phyloP scores from a whole-genome alignment of 1,140 invertebrate species.

The Samia ricini region DNA sequence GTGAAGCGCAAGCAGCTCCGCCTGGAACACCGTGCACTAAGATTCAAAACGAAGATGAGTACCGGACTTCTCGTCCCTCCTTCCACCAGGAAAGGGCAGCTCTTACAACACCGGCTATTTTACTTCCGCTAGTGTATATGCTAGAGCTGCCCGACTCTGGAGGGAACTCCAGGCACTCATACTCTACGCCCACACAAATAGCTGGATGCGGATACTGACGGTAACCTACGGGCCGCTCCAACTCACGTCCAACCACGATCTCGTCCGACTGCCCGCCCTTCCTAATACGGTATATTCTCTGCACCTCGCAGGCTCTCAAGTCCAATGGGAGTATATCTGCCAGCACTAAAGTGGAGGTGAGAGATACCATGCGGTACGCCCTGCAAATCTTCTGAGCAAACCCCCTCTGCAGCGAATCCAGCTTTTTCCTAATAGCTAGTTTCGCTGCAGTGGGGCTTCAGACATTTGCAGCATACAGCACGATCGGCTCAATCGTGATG shows the following conservation, averaged over 20 bases:
- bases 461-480: slow-evolving; percentile 2
- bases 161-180: too few relatives aligned
- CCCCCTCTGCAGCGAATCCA: neutral
- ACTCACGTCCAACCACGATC: too few relatives aligned
- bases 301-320: neutral
- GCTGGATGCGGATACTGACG: too few relatives aligned
- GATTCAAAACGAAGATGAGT: neutral
- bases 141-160: too few relatives aligned
- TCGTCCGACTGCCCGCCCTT: too few relatives aligned
- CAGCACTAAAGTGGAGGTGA: neutral
- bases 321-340: neutral
- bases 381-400: neutral
- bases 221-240: too few relatives aligned
- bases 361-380: too few relatives aligned
- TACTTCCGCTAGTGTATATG: slow-evolving; percentile 16
- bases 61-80: neutral
- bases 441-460: slow-evolving; percentile 3
- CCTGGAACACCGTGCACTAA: neutral
- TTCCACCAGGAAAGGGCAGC: slow-evolving; percentile 11
- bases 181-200: too few relatives aligned
- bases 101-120: slow-evolving; percentile 13
- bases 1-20: neutral
- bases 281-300: too few relatives aligned
- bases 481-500: too few relatives aligned
- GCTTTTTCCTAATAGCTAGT: neutral